A percentile compares a stretch with the other conserved stretches of the same genome.
These are phyloP conservation scores for Chaenodraco wilsoni DNA, from an alignment of 2,797 vertebrate species.

Conservation along the genomic window DNA sequence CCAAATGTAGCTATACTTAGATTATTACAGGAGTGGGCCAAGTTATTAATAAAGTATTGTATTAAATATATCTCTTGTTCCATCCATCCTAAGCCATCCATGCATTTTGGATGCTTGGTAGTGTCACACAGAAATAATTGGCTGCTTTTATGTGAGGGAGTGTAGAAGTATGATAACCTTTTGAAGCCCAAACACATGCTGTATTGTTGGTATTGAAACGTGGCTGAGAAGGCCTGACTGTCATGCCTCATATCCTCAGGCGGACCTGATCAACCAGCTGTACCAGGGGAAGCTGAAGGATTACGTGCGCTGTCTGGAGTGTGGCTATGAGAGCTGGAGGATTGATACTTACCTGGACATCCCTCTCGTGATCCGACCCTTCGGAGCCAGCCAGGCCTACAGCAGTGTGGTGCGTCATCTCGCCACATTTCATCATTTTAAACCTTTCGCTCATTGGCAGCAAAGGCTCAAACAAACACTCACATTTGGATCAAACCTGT, in stretches of 20 bases:
- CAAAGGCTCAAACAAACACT: background rate
- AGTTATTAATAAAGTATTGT: background rate
- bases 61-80: background rate
- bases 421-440: slow-evolving; percentile 23
- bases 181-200: slow-evolving; percentile 24
- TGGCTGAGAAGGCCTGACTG: slow-evolving; percentile 37
- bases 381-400: slow-evolving; percentile 96
- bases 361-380: slow-evolving; percentile 98
- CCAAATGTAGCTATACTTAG: background rate
- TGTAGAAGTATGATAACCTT: background rate
- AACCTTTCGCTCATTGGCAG: slow-evolving; percentile 9
- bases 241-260: slow-evolving; percentile 83
- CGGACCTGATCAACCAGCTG: slow-evolving; percentile 98
- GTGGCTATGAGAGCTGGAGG: slow-evolving; percentile 98
- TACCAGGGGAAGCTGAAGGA: slow-evolving; percentile 99
- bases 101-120: background rate
- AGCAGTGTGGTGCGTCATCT: slow-evolving; percentile 94
- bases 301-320: slow-evolving; percentile 97
- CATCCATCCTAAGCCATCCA: background rate
- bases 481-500: slow-evolving; percentile 4
- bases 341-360: slow-evolving; percentile 99
- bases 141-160: background rate
- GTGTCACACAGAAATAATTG: background rate
- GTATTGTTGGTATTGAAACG: slow-evolving; percentile 28
- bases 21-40: background rate